A percentile compares a stretch with the other conserved stretches of the same genome.
Evolutionary conservation across 2,113 vertebrate genomes (phyloP).

Genomic region (Pterocles gutturalis): DNA sequence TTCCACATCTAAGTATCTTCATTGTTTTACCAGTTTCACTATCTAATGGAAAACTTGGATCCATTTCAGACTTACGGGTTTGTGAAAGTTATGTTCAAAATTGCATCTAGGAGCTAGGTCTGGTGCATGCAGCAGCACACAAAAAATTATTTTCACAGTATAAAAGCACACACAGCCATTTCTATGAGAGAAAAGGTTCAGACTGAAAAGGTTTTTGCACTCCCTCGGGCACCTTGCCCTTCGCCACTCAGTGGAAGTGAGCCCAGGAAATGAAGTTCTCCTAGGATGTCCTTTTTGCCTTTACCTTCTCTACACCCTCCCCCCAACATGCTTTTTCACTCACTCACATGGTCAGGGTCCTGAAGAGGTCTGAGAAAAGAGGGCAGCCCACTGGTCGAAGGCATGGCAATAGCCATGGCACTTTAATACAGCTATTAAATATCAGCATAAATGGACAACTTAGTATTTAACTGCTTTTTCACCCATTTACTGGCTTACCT

Average conservation of each 20-base stretch:
- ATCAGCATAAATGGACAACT: background rate
- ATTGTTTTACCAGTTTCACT: background rate
- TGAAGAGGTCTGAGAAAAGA: background rate
- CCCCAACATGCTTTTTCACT: background rate
- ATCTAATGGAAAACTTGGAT: background rate
- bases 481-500: background rate
- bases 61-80: background rate
- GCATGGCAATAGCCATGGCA: background rate
- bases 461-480: background rate
- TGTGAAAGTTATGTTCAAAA: background rate
- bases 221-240: fast-evolving
- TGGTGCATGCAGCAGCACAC: background rate
- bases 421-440: background rate
- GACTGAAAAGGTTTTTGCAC: background rate
- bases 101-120: background rate
- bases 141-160: background rate
- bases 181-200: background rate
- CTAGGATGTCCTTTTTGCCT: background rate
- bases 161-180: background rate
- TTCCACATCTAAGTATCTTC: background rate
- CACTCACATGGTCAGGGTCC: background rate
- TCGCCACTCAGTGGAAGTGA: background rate
- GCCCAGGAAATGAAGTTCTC: background rate
- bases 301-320: background rate
- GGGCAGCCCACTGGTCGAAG: background rate